phyloP scores from a whole-genome alignment of 2,797 vertebrate genomes.

The Babyrousa celebensis region DNA sequence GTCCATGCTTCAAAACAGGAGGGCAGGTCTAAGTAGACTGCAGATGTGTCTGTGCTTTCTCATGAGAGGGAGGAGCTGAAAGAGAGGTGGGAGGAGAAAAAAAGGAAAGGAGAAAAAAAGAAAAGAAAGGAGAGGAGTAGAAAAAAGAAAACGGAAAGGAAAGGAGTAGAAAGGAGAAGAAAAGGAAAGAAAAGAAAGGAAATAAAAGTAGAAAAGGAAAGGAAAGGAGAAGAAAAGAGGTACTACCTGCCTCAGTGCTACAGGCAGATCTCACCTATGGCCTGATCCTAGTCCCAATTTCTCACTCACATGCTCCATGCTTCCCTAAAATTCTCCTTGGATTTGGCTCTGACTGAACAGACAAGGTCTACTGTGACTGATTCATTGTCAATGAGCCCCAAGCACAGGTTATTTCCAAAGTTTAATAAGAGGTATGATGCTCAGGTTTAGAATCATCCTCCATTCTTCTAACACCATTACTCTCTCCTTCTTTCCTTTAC shows the following conservation, averaged over 20 bases:
- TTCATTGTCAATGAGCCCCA: background rate
- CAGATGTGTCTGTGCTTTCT: background rate
- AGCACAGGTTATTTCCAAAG: background rate
- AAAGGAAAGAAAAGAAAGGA: background rate
- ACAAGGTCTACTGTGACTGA: background rate
- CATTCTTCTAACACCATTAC: background rate
- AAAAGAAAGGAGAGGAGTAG: background rate
- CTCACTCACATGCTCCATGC: background rate
- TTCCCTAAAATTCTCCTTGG: background rate
- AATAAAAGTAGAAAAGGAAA: background rate
- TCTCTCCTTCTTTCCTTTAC: background rate
- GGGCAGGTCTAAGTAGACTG: background rate
- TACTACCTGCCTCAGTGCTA: background rate
- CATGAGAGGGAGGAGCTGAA: background rate
- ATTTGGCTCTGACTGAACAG: background rate
- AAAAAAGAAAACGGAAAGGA: background rate
- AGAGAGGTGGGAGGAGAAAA: too few species aligned
- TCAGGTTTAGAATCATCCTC: background rate
- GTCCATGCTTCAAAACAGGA: background rate
- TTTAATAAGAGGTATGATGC: background rate
- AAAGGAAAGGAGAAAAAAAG: background rate
- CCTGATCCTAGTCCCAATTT: background rate
- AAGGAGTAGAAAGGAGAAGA: background rate
- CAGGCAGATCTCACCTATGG: background rate
- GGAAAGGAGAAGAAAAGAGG: background rate